These are phyloP conservation scores for Misgurnus mizolepis DNA, from an alignment of 2,113 vertebrate species.

Conservation along the genomic window DNA sequence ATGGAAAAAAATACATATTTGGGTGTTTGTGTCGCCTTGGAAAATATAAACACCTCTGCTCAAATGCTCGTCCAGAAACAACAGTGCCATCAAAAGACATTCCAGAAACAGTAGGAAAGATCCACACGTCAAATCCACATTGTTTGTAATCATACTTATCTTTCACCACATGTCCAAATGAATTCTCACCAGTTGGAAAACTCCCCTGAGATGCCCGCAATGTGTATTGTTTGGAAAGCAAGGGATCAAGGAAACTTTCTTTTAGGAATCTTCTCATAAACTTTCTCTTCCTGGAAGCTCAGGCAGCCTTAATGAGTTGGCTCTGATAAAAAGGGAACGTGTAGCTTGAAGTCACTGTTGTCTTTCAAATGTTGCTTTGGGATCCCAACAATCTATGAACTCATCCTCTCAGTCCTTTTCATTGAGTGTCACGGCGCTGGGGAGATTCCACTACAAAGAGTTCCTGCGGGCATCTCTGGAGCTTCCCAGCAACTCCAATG, in stretches of 20 bases:
- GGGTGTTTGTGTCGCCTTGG: conserved; percentile 4
- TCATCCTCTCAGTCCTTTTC: background rate
- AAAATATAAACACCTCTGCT: conserved; percentile 46
- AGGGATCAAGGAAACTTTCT: conserved; percentile 38
- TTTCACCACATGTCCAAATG: background rate
- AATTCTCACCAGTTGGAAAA: conserved; percentile 35
- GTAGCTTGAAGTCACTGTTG: conserved; percentile 13
- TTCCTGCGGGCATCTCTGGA: conserved; percentile 27
- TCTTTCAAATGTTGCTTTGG: conserved; percentile 48
- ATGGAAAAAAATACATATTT: background rate
- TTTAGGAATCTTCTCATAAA: conserved; percentile 30
- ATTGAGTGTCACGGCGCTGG: conserved; percentile 26
- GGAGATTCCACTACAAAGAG: conserved; percentile 46
- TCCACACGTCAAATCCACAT: conserved; percentile 13
- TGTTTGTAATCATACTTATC: conserved; percentile 30
- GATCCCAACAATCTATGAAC: conserved; percentile 45
- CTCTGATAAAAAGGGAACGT: conserved; percentile 24
- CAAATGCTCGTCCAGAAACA: conserved; percentile 32
- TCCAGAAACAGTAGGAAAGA: conserved; percentile 26
- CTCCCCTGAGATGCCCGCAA: conserved; percentile 25
- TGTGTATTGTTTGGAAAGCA: conserved; percentile 28
- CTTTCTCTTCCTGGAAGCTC: conserved; percentile 38
- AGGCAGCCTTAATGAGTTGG: conserved; percentile 38
- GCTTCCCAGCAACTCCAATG: conserved; percentile 2
- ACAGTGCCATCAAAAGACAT: conserved; percentile 25